Conservation (phyloP, 2,113 vertebrate species). For the Campylomormyrus tamandua region DNA sequence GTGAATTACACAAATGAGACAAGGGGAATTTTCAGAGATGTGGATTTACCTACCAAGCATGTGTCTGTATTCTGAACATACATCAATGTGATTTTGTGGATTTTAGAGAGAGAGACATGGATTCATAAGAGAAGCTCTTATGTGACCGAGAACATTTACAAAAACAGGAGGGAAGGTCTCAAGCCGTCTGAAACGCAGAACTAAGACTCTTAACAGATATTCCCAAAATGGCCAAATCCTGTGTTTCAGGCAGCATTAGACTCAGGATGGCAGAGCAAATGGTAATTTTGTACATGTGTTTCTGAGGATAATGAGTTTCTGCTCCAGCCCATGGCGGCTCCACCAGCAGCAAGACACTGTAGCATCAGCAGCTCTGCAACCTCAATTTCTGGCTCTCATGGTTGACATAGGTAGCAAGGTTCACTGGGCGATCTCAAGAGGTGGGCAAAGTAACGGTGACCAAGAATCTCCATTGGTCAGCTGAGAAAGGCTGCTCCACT, state of each 20-base stretch:
- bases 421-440: not conserved
- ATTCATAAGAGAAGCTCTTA: not conserved
- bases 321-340: not conserved
- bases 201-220: not conserved
- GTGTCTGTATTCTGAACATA: not conserved
- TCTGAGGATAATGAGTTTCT: not conserved
- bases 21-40: not conserved
- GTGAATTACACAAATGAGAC: not conserved
- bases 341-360: not conserved
- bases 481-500: not conserved
- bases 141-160: not conserved
- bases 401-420: no score
- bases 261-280: not conserved
- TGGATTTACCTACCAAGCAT: not conserved
- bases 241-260: not conserved
- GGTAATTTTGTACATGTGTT: not conserved
- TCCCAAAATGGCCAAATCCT: not conserved
- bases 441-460: not conserved
- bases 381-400: not conserved
- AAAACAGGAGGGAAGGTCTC: not conserved
- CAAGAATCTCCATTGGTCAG: not conserved
- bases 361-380: not conserved
- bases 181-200: no score
- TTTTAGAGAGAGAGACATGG: not conserved
- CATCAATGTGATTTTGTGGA: not conserved